These are phyloP conservation scores for Prorops nasuta DNA, from an alignment of 1,140 invertebrate species.

Conservation along the genomic window DNA sequence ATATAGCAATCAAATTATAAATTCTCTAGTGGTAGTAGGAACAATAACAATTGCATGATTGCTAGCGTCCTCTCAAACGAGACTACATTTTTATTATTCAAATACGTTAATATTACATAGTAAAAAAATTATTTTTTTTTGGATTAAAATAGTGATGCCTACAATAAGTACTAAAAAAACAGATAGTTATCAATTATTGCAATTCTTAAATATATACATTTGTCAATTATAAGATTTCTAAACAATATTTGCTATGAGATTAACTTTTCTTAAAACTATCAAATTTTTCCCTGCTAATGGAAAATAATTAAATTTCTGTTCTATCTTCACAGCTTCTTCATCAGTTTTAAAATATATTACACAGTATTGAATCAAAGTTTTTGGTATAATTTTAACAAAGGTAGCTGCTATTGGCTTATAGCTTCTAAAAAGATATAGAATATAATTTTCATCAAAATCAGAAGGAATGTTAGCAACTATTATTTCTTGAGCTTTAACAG, in stretches of 20 bases:
- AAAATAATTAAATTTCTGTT: slow-evolving; percentile 34
- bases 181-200: too few species aligned
- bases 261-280: slow-evolving; percentile 25
- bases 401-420: slow-evolving; percentile 37
- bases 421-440: slow-evolving; percentile 40
- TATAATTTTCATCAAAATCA: slow-evolving; percentile 24
- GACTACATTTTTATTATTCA: too few species aligned
- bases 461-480: slow-evolving; percentile 40
- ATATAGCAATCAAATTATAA: too few species aligned
- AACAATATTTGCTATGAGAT: neutral
- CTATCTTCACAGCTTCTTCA: slow-evolving; percentile 19
- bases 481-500: slow-evolving; percentile 28
- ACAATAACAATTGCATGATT: too few species aligned
- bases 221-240: too few species aligned
- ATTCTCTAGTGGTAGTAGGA: too few species aligned
- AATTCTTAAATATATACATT: too few species aligned
- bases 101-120: too few species aligned
- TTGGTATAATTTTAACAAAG: slow-evolving; percentile 12
- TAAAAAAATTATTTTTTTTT: too few species aligned
- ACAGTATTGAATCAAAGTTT: slow-evolving; percentile 34
- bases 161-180: too few species aligned
- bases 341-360: slow-evolving; percentile 37
- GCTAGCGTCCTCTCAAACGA: too few species aligned
- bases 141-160: too few species aligned
- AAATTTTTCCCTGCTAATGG: slow-evolving; percentile 19